Evolutionary conservation across 2,797 vertebrate species (phyloP).

Genomic region (Girardinus metallicus): DNA sequence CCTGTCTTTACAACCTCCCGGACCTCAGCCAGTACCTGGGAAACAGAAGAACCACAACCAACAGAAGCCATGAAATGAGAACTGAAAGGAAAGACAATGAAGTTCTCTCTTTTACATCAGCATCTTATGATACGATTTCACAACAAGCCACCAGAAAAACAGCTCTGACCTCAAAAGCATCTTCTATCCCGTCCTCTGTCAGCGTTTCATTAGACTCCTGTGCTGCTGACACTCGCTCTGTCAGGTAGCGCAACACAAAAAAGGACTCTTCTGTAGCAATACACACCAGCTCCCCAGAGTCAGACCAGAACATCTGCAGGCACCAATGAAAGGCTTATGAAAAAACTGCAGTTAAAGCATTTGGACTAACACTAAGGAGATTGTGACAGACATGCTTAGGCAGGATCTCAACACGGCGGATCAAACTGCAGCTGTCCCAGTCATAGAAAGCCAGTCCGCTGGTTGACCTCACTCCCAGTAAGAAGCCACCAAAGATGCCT

Average conservation of each 20-base stretch:
- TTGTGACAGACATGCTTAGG: slow-evolving; percentile 90
- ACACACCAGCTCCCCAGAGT: slow-evolving; percentile 97
- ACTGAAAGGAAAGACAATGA: neutral
- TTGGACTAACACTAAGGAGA: neutral
- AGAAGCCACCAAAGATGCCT: slow-evolving; percentile 97
- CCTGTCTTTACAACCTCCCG: slow-evolving; percentile 98
- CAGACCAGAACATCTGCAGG: slow-evolving; percentile 97
- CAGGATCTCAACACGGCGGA: slow-evolving; percentile 98
- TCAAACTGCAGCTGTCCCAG: slow-evolving; percentile 96
- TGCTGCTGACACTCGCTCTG: slow-evolving; percentile 93
- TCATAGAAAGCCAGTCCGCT: slow-evolving; percentile 97
- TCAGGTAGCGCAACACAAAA: slow-evolving; percentile 95
- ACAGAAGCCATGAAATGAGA: neutral
- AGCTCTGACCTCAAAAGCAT: slow-evolving; percentile 92
- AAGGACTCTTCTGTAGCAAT: slow-evolving; percentile 99
- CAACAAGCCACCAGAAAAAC: neutral
- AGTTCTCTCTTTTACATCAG: neutral
- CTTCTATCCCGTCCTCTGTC: slow-evolving; percentile 98
- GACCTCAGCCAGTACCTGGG: slow-evolving; percentile 96
- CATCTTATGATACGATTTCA: neutral
- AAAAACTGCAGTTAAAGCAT: neutral
- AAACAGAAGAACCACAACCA: slow-evolving; percentile 6
- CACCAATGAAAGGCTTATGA: slow-evolving; percentile 8
- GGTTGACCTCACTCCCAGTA: slow-evolving; percentile 93
- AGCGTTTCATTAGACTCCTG: slow-evolving; percentile 97